Conservation (phyloP, 2,888 invertebrate species). For the Clanis bilineata region DNA sequence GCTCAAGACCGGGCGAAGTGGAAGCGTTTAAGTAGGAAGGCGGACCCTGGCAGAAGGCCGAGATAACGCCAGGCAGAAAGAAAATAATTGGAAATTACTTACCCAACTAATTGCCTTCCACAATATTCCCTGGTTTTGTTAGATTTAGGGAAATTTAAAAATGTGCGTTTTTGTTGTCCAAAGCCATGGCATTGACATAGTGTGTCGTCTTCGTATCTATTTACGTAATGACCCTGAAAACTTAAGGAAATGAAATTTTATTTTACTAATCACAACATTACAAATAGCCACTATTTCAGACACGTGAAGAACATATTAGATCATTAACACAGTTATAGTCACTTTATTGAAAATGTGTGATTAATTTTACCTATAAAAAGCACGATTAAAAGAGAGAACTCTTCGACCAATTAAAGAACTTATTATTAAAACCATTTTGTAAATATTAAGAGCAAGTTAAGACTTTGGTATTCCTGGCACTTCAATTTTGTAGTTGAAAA, state of each 20-base stretch:
- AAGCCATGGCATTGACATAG: constrained; percentile 60
- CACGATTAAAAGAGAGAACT: constrained; percentile 39
- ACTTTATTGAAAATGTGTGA: neutral
- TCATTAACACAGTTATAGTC: neutral
- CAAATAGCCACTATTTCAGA: neutral
- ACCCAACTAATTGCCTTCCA: constrained; percentile 90
- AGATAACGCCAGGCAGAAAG: too few species aligned
- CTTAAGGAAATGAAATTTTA: constrained; percentile 44
- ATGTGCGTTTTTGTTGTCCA: constrained; percentile 54
- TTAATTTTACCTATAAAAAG: constrained; percentile 41
- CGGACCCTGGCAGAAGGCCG: too few species aligned
- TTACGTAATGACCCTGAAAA: constrained; percentile 80
- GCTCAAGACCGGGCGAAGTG: too few species aligned
- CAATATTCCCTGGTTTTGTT: constrained; percentile 85
- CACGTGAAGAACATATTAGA: neutral
- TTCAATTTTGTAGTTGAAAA: neutral
- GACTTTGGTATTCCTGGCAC: neutral
- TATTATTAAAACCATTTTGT: constrained; percentile 52
- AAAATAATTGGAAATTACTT: constrained; percentile 42
- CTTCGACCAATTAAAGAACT: constrained; percentile 35
- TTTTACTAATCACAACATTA: neutral
- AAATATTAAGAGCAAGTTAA: neutral
- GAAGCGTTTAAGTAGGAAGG: too few species aligned
- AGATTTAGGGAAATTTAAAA: constrained; percentile 62
- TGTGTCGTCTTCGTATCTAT: constrained; percentile 53